Conservation (phyloP, 2,888 invertebrate genomes). For the Noctua janthe region DNA sequence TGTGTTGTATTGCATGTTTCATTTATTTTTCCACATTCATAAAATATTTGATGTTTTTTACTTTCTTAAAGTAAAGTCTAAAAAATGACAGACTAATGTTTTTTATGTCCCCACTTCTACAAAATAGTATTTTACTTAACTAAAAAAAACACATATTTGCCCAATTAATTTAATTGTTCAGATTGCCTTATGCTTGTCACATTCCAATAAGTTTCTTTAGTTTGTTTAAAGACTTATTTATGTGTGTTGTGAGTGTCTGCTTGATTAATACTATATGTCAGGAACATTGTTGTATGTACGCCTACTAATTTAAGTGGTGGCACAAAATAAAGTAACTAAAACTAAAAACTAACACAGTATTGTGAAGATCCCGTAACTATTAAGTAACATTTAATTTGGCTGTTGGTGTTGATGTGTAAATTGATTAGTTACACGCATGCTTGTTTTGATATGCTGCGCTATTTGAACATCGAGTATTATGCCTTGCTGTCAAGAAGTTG, state of each 20-base stretch:
- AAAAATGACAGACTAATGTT: background rate
- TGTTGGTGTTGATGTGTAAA: conserved; percentile 74
- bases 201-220: conserved; percentile 17
- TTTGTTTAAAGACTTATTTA: conserved; percentile 8
- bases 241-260: conserved; percentile 36
- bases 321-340: conserved; percentile 57
- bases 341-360: conserved; percentile 30
- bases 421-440: conserved; percentile 86
- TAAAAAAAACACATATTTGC: conserved; percentile 13
- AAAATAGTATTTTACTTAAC: background rate
- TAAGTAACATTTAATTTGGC: conserved; percentile 53
- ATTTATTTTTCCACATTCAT: conserved; percentile 65
- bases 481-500: conserved; percentile 97
- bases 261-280: conserved; percentile 17
- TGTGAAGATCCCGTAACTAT: conserved; percentile 27
- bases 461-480: conserved; percentile 88
- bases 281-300: conserved; percentile 13
- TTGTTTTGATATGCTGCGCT: conserved; percentile 88
- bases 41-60: conserved; percentile 30
- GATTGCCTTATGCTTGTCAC: conserved; percentile 30
- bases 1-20: conserved; percentile 66
- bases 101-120: background rate
- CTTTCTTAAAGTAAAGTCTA: background rate
- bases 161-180: conserved; percentile 22
- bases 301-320: conserved; percentile 51